Conservation (phyloP, 2,888 invertebrate species). For the Ennomos fuscantarius region DNA sequence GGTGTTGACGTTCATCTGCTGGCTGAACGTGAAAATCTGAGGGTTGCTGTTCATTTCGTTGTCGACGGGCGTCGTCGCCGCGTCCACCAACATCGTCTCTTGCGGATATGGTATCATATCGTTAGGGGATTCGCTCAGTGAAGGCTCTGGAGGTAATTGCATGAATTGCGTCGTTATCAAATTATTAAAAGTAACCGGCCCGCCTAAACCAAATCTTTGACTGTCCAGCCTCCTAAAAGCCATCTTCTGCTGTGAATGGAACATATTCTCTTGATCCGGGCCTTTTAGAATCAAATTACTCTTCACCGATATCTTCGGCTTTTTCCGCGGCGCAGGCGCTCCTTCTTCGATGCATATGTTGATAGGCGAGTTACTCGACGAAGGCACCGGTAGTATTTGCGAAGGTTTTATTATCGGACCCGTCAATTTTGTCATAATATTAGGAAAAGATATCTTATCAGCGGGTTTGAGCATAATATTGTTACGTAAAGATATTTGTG, state of each 20-base stretch:
- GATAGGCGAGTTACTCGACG: conserved; percentile 72
- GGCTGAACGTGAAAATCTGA: conserved; percentile 75
- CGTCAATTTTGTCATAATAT: conserved; percentile 61
- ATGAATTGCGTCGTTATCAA: conserved; percentile 78
- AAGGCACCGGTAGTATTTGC: conserved; percentile 75
- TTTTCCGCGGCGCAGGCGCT: conserved; percentile 71
- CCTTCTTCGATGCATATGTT: conserved; percentile 67
- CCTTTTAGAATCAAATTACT: conserved; percentile 81
- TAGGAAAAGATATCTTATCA: conserved; percentile 68
- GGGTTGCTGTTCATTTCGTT: conserved; percentile 59
- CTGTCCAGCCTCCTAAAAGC: conserved; percentile 75
- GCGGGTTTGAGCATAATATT: conserved; percentile 72
- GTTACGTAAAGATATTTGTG: conserved; percentile 65
- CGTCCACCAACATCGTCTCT: conserved; percentile 62
- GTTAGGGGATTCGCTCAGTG: conserved; percentile 68
- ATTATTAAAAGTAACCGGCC: conserved; percentile 78
- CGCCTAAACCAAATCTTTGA: conserved; percentile 70
- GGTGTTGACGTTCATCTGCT: conserved; percentile 70
- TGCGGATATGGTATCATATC: conserved; percentile 68
- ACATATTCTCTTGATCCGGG: conserved; percentile 79
- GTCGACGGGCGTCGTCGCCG: conserved; percentile 67
- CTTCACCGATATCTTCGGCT: conserved; percentile 82
- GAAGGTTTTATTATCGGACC: conserved; percentile 77
- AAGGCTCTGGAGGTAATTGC: conserved; percentile 74
- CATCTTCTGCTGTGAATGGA: conserved; percentile 81